Evolutionary conservation across 2,113 vertebrate genomes (phyloP), one percentile per base, ranked within the genome.

Genomic region (Ranitomeya variabilis): DNA sequence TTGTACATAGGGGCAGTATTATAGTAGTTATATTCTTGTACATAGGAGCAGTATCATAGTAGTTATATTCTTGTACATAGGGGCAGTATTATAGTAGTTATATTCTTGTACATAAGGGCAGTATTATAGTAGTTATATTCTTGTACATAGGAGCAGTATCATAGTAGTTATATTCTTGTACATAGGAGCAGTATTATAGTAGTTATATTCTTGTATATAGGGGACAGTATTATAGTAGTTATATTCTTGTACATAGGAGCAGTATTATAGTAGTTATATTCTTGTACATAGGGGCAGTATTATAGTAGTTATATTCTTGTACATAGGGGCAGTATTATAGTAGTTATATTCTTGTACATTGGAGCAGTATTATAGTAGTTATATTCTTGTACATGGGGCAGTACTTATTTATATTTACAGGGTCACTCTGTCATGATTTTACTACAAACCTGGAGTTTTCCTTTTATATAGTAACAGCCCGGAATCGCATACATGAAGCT

Each of bases 1-100:
- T n/a, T 66, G 64, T 66, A 66, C 9, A 66, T 66, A n/a, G 64
- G 14, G 64, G n/a, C 64, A 66, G 64, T 66, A 66, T 66, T 66
- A 66, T 66, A 66, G 64, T 66, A 66, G 64, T 66, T 66, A 66
- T 66, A 66, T 66, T 66, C 64, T 66, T 66, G 64, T 66, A 66
- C 10, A 66, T 66, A 66, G 21, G 21, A 2, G 64, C 64, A 66
- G 64, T 66, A 66, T 66, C n/a, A 66, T 66, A n/a, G 64, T 66
- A 66, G 64, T 66, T 66, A n/a, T 66, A 66, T 66, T 66, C 64
- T 66, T 66, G 64, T 66, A 66, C n/a, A 66, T 66, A 66, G 62
- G 60, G 26, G 5, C 62, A 21, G 16, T 21, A 21, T 66, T 66
- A 66, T 66, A n/a, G 64, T 66, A 66, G 64, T 66, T 66, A n/a